phyloP scores from a whole-genome alignment of 2,888 invertebrate species.

The Nomada goodeniana region DNA sequence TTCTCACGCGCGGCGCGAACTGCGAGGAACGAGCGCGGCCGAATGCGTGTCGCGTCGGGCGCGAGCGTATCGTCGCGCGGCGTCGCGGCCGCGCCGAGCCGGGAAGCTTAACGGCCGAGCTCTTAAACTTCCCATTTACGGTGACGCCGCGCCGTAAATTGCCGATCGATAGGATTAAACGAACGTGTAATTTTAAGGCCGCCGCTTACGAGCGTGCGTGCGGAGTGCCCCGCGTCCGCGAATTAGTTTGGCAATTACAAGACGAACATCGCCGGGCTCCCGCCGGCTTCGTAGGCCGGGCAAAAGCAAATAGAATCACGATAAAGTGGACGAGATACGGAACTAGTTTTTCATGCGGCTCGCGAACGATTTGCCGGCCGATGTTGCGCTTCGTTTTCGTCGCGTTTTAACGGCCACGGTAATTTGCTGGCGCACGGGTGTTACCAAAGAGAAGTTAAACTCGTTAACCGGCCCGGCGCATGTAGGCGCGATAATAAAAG shows the following conservation, averaged over 20 bases:
- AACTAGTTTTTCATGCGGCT: constrained; percentile 39
- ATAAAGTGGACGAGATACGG: constrained; percentile 41
- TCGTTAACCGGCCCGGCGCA: constrained; percentile 16
- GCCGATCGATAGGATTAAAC: constrained; percentile 63
- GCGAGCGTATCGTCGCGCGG: constrained; percentile 2
- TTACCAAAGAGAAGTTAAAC: constrained; percentile 30
- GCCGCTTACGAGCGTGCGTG: constrained; percentile 37
- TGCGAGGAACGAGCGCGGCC: constrained; percentile 21
- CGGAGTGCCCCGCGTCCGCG: constrained; percentile 32
- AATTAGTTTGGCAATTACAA: constrained; percentile 35
- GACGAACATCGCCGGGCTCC: neutral
- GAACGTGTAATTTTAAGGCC: constrained; percentile 61
- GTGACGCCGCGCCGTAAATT: constrained; percentile 57
- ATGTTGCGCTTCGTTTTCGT: neutral
- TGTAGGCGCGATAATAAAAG: constrained; percentile 19
- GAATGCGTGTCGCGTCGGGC: neutral
- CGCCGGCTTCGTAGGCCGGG: neutral
- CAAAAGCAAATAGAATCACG: constrained; percentile 40
- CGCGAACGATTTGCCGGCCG: neutral
- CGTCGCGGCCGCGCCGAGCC: neutral
- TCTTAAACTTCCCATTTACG: constrained; percentile 67
- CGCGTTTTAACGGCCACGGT: constrained; percentile 21
- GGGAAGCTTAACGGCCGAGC: constrained; percentile 53
- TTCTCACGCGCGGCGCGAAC: constrained; percentile 55
- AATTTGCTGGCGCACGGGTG: constrained; percentile 32